Evolutionary conservation across 1,140 invertebrate genomes (phyloP), one percentile per base, ranked within the genome.

Genomic region (Atta colombica): DNA sequence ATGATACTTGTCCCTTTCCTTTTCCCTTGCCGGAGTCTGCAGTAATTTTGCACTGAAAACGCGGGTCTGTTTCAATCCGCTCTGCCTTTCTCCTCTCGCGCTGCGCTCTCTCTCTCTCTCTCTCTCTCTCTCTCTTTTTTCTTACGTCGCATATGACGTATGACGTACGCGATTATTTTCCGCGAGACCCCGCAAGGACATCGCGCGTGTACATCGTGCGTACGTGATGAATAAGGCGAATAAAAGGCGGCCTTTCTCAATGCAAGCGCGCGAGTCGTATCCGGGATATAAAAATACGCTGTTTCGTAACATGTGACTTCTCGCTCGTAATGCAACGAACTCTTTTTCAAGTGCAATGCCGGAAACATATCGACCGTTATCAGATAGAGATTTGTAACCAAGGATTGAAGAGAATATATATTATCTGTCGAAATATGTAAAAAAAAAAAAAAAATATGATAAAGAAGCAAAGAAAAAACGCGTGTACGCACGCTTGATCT

Each of bases 261-360:
- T 61, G 68, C 60, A n/a, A 18, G 61, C n/a, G 28, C 28, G 16
- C 58, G n/a, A 49, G 77, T 21, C 75, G n/a, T 61, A 75, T 82
- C 55, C 68, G 66, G 66, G 39, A 49, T 82, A 18, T 82, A 82
- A 82, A 82, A 82, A 74, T 74, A 82, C 25, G 68, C 25, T 49
- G 25, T 74, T 51, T 63, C 69, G 39, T 51, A 74, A 74, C 35
- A 53, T 45, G 49, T 51, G 49, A 51, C 21, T n/a, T 21, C 25
- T 82, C 7, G 31, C 66, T 28, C 35, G 25, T 3, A 45, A 75
- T 51, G 16, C 49, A 25, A 71, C 39, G 12, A 68, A 51, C 45
- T 51, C 39, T 49, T 60, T 71, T 28, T 58, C 31, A 7, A 39
- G 55, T 31, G 6, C 10, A 6, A 1, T 16, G 5, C n/a, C 55